Evolutionary conservation across 2,113 vertebrate species (phyloP), one percentile per base, ranked within the genome.

Genomic region (Brachyhypopomus occidentalis): DNA sequence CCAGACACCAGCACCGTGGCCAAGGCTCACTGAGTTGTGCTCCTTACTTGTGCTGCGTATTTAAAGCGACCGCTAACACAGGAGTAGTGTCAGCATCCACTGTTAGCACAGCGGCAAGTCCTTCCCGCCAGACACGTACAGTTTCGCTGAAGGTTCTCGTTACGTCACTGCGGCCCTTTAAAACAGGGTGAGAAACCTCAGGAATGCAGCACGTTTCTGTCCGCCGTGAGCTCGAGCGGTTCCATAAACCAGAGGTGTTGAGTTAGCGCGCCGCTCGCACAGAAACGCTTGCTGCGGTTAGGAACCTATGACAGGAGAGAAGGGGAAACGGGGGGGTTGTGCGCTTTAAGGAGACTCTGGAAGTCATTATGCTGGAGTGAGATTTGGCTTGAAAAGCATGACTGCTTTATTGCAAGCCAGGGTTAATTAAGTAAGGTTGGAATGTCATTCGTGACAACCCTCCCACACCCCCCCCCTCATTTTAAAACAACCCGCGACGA

Each of bases 311-410:
- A 25, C 19, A 17, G 22, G n/a, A 62, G 0, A 3, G 9, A 17
- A 25, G 27, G 27, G 41, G 41, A 45, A 9, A 20, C 6, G 3
- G 0, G 8, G 41, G 34, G 63, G 20, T 16, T 5, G 36, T 19
- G 20, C 23, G 11, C 25, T 80, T 67, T 36, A 23, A 30, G 75
- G 60, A 62, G 48, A 79, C 77, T 82, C 85, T 86, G 84, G 78
- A 83, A 81, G 82, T 77, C 80, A 83, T 84, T 86, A 84, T 20
- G 30, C 41, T 73, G 75, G 70, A 81, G 72, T 66, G 80, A 81
- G 77, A 70, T 83, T 83, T 52, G 70, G 69, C 69, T 64, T 77
- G 66, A 83, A 81, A 79, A 77, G 76, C 82, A 75, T 41, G 75
- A 87, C 79, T 77, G 79, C 55, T 85, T 82, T 67, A 76, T 78